These are phyloP conservation scores for Montipora capitata DNA, from an alignment of 92 coral and sea anemone species.

Conservation along the genomic window DNA sequence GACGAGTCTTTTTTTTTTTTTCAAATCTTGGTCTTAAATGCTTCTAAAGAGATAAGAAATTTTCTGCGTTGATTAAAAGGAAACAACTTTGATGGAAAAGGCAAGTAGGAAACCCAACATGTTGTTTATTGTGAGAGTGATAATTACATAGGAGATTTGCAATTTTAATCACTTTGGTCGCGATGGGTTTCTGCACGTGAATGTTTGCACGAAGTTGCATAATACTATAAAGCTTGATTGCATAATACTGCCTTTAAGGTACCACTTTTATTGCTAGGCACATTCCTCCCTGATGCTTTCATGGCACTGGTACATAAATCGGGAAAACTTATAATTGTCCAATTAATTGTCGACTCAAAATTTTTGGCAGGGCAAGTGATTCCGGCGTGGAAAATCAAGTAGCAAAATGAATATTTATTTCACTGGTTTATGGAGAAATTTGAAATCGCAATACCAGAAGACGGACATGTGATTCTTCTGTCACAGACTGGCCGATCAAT, in stretches of 20 bases:
- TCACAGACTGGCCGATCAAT: neutral
- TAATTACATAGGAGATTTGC: neutral
- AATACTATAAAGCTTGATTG: neutral
- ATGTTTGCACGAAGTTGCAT: neutral
- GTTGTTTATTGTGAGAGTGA: neutral
- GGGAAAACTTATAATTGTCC: neutral
- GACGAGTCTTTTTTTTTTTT: neutral
- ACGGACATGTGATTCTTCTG: neutral
- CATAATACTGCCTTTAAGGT: neutral
- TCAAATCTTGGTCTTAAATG: no score
- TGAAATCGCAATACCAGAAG: neutral
- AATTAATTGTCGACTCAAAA: neutral
- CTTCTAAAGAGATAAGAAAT: no score
- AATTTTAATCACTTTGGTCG: neutral
- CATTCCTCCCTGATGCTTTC: neutral
- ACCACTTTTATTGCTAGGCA: neutral
- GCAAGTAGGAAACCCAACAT: neutral
- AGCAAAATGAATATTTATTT: neutral
- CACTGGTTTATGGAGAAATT: neutral
- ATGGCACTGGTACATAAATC: neutral
- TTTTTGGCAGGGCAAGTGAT: neutral
- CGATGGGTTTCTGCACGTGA: neutral
- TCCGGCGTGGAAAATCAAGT: neutral
- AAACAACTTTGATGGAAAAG: neutral
- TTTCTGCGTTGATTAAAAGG: no score